phyloP scores from a whole-genome alignment of 2,888 invertebrate genomes.

The Salpingus planirostris region DNA sequence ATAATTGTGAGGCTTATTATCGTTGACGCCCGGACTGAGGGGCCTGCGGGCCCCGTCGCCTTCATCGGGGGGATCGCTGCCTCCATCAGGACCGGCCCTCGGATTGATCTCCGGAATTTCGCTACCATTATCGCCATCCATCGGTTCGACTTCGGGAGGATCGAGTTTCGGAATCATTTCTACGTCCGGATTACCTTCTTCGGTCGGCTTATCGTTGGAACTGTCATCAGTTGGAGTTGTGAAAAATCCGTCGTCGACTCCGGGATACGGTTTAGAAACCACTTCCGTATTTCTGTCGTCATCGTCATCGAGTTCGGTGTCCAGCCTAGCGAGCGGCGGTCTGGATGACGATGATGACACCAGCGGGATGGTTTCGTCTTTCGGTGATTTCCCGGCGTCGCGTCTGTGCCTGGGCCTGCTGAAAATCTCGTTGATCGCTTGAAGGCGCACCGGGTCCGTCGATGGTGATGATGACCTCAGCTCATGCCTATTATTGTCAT shows the following conservation, averaged over 20 bases:
- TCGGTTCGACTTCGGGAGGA: slow-evolving; percentile 12
- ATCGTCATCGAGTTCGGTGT: slow-evolving; percentile 53
- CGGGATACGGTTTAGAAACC: slow-evolving; percentile 43
- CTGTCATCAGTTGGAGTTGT: too few species aligned
- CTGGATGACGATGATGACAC: too few species aligned
- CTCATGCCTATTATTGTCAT: too few species aligned
- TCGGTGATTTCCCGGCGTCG: too few species aligned
- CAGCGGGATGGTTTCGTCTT: too few species aligned
- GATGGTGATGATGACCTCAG: too few species aligned
- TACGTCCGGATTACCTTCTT: slow-evolving; percentile 17
- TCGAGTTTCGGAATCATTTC: slow-evolving; percentile 9
- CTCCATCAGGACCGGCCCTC: slow-evolving; percentile 20
- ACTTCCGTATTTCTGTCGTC: slow-evolving; percentile 35
- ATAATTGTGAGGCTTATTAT: neutral
- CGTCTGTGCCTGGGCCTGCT: too few species aligned
- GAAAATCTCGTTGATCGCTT: too few species aligned
- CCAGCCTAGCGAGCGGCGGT: slow-evolving; percentile 48
- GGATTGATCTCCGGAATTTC: slow-evolving; percentile 39
- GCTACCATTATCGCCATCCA: slow-evolving; percentile 8
- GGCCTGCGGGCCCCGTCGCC: slow-evolving; percentile 7
- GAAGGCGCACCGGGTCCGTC: too few species aligned
- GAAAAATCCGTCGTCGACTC: slow-evolving; percentile 59
- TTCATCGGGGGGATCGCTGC: slow-evolving; percentile 11
- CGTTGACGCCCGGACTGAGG: neutral
- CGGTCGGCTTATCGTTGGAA: slow-evolving; percentile 20